These are phyloP conservation scores for Zaprionus lineosus DNA, from an alignment of 2,888 invertebrate species.

Conservation along the genomic window DNA sequence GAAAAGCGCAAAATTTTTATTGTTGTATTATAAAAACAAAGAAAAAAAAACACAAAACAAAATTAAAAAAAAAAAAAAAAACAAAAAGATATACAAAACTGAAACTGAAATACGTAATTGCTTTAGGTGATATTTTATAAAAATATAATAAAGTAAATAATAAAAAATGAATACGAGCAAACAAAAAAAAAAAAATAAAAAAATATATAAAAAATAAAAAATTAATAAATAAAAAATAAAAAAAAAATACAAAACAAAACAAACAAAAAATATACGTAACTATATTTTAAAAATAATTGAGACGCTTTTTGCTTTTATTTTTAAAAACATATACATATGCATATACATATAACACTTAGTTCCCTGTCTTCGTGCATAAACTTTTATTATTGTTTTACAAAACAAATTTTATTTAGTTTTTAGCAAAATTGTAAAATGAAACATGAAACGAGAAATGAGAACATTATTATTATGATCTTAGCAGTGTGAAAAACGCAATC, in stretches of 20 bases:
- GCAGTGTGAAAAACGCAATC: conserved; percentile 67
- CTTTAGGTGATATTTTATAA: conserved; percentile 81
- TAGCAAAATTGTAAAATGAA: conserved; percentile 83
- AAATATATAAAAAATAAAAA: conserved; percentile 49
- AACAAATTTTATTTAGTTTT: conserved; percentile 80
- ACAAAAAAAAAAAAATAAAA: conserved; percentile 50
- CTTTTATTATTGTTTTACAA: conserved; percentile 73
- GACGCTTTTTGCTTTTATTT: conserved; percentile 59
- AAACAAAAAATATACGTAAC: conserved; percentile 46
- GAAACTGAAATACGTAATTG: conserved; percentile 82
- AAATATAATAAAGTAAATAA: conserved; percentile 62
- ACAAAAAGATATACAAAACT: conserved; percentile 61
- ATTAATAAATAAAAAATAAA: conserved; percentile 33
- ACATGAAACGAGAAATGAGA: conserved; percentile 52
- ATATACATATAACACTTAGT: conserved; percentile 45
- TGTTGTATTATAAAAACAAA: conserved; percentile 65
- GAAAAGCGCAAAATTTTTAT: conserved; percentile 53
- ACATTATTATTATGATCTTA: conserved; percentile 34
- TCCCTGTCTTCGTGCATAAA: conserved; percentile 56
- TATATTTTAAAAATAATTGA: conserved; percentile 61
- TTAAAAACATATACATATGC: conserved; percentile 40
- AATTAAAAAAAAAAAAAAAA: conserved; percentile 38
- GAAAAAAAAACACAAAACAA: conserved; percentile 31
- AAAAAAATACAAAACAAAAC: conserved; percentile 8
- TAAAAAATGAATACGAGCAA: conserved; percentile 33